Evolutionary conservation across 2,797 vertebrate genomes (phyloP).

Genomic region (Microctenopoma stevenorrisi): DNA sequence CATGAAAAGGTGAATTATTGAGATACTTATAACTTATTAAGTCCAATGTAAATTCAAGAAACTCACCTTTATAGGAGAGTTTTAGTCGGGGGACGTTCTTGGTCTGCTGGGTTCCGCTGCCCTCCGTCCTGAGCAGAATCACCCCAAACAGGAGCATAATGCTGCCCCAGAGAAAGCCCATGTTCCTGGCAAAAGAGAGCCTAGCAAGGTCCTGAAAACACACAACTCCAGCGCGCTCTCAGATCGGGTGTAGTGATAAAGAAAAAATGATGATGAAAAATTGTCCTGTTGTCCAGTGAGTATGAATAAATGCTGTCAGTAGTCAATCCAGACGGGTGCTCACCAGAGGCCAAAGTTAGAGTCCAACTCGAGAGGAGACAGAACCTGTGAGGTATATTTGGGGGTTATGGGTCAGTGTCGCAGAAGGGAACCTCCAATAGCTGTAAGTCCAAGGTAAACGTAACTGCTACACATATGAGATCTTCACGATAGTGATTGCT

Average conservation of each 20-base stretch:
- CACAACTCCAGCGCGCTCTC: constrained; percentile 57
- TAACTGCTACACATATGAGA: constrained; percentile 29
- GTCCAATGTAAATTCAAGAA: constrained; percentile 21
- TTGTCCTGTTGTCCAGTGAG: constrained; percentile 38
- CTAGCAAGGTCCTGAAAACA: constrained; percentile 60
- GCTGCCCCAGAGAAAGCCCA: constrained; percentile 89
- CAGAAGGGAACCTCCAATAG: constrained; percentile 43
- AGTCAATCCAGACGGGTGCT: constrained; percentile 58
- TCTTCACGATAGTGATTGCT: constrained; percentile 24
- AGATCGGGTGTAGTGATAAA: constrained; percentile 20
- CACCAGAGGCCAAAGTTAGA: constrained; percentile 65
- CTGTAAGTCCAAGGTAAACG: constrained; percentile 40
- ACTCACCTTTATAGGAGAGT: constrained; percentile 95
- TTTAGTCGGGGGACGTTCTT: constrained; percentile 92
- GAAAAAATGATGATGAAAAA: constrained; percentile 30
- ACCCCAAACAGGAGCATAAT: constrained; percentile 87
- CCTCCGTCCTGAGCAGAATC: constrained; percentile 77
- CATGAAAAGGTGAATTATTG: neutral
- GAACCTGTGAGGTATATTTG: constrained; percentile 66
- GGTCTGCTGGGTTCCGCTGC: constrained; percentile 83
- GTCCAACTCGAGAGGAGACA: constrained; percentile 62
- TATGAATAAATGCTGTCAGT: constrained; percentile 31
- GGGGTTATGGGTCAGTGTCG: constrained; percentile 64
- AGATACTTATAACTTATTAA: neutral
- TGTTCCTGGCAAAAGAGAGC: constrained; percentile 82